phyloP scores from a whole-genome alignment of 2,113 vertebrate genomes.

The Girardinichthys multiradiatus region DNA sequence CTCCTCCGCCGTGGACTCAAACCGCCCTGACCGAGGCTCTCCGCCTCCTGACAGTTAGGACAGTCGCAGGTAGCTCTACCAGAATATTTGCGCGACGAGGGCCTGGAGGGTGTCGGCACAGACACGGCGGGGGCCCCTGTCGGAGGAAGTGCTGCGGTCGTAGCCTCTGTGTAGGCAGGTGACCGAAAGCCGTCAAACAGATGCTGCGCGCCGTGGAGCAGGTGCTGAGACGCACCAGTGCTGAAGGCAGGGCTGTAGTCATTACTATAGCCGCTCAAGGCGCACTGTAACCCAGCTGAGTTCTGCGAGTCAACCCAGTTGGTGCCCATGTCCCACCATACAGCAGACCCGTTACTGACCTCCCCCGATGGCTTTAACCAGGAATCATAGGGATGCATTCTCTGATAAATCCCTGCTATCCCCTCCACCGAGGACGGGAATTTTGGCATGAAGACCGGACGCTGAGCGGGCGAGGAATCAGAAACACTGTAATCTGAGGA shows the following conservation, averaged over 20 bases:
- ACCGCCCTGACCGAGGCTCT: constrained; percentile 86
- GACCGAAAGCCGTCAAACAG: constrained; percentile 94
- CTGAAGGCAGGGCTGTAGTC: constrained; percentile 89
- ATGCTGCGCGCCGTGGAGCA: constrained; percentile 87
- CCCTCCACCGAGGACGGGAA: constrained; percentile 90
- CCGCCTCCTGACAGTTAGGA: constrained; percentile 92
- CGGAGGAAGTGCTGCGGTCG: constrained; percentile 76
- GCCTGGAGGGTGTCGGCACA: constrained; percentile 80
- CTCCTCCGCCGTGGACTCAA: constrained; percentile 87
- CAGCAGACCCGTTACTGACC: constrained; percentile 83
- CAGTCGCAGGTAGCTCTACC: constrained; percentile 92
- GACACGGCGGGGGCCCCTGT: constrained; percentile 77
- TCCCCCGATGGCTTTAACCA: constrained; percentile 90
- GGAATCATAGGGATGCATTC: constrained; percentile 88
- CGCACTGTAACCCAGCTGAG: constrained; percentile 85
- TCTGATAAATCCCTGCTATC: constrained; percentile 89
- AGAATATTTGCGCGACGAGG: constrained; percentile 84
- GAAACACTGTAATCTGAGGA: constrained; percentile 51
- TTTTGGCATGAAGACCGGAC: constrained; percentile 89
- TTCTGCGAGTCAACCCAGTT: constrained; percentile 92
- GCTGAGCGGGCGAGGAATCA: constrained; percentile 85
- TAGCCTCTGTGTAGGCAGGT: constrained; percentile 86
- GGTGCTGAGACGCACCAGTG: constrained; percentile 84
- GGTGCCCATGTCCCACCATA: constrained; percentile 92
- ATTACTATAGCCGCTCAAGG: constrained; percentile 86